Evolutionary conservation across 2,797 vertebrate genomes (phyloP), one percentile per base, ranked within the genome.

Genomic region (Acanthiza pusilla): DNA sequence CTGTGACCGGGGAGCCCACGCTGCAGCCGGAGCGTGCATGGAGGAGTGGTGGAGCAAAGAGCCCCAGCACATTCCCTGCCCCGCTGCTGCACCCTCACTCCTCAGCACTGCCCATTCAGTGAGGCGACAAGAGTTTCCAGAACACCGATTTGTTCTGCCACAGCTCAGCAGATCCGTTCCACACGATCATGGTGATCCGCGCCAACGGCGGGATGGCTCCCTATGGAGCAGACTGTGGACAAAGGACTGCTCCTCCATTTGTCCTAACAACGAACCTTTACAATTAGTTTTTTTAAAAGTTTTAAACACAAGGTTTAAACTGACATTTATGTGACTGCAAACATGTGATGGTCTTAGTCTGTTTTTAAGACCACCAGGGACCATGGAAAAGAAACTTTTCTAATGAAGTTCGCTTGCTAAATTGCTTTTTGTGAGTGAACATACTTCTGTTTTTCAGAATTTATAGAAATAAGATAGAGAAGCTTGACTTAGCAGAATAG

Each of bases 121-220:
- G 2, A 13, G 25, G 29, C 7, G n/a, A 54, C 10, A 19, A 19
- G 19, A 63, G 16, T 16, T 42, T 22, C 66, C 73, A 68, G 51
- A 34, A 18, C 6, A n/a, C 20, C 2, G 3, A 34, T 23, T 6
- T 25, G 27, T 6, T 32, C 53, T 47, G 38, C 57, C 68, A 14
- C 4, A 51, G 85, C 76, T 78, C 2, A 2, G 67, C n/a, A 78
- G 84, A n/a, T 2, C 13, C 1, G 0, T 58, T 84, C 66, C 10
- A 8, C 21, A 50, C 5, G 2, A 23, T 22, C 45, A 9, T 5
- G 13, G 58, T 4, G 40, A 48, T 5, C 34, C 0, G 2, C 0
- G 2, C 40, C 80, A 22, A 15, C 0, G 1, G 55, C 34, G 42
- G 10, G 1, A 30, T 0, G 0, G 17, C 4, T 57, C n/a, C 38